Base-by-base conservation (phyloP, 2,888 invertebrate genomes). In the Deilephila porcellus region DNA sequence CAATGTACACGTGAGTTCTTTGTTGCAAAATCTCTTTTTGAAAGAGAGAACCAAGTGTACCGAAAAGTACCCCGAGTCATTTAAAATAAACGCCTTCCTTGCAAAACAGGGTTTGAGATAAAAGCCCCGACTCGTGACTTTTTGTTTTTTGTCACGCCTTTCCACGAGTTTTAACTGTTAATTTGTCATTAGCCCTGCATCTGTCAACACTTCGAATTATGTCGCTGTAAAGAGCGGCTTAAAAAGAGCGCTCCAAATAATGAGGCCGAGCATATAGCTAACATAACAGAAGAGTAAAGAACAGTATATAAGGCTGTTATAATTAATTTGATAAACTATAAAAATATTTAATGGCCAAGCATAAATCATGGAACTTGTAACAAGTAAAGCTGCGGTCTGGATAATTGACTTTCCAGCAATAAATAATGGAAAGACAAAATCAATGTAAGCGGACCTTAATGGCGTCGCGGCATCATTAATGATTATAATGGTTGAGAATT, bases 171-270 rank as follows among this genome's bases (percentile, higher is more conserved):
- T 90, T 89, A 89, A 90, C 89, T 82, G 88, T 89, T 91, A 92
- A 93, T 91, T 93, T 92, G 91, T 92, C 90, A 90, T 91, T 90
- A 91, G 89, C 86, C 86, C 87, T 90, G 88, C 87, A 86, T 91
- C 90, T 91, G 92, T 92, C 90, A 90, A 86, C 90, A 82, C 79
- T 85, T 87, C 25, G 45, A 67, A 67, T 52, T 45, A 86, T 85
- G 87, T 86, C 86, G 83, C 85, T 77, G 80, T 83, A 83, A 82
- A 80, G 80, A 78, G 74, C 74, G 74, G 76, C 80, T 85, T 84
- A 85, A 87, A 86, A 83, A 83, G 86, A 84, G 81, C 82, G 80
- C 77, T 78, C 77, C 75, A 73, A 79, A 79, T 81, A 45, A 52
- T 52, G 67, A 67, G 67, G 52, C 25, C 52, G 67, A 67, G 5